Percentiles rank a stretch among this genome's conserved stretches.
These are phyloP conservation scores for Ceyx margarethae DNA, from an alignment of 2,113 vertebrate species.

Conservation along the genomic window DNA sequence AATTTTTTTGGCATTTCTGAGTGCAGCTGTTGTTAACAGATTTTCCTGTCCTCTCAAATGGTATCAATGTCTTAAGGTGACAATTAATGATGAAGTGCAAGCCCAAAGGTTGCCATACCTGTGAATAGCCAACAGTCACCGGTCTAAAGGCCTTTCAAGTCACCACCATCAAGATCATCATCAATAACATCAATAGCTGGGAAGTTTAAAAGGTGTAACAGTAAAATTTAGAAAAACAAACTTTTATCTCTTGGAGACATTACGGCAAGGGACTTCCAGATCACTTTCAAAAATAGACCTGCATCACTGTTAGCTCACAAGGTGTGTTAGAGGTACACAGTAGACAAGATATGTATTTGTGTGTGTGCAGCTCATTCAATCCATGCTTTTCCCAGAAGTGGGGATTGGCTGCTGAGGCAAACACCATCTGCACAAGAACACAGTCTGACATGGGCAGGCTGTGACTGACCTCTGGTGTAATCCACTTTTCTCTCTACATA, in stretches of 20 bases:
- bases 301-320: neutral
- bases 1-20: neutral
- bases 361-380: neutral
- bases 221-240: neutral
- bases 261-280: neutral
- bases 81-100: constrained; percentile 71
- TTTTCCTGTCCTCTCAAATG: constrained; percentile 68
- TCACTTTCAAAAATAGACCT: neutral
- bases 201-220: neutral
- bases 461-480: neutral
- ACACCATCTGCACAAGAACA: neutral
- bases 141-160: constrained; percentile 75
- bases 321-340: neutral
- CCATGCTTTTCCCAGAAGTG: neutral
- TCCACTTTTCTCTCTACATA: neutral
- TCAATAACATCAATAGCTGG: constrained; percentile 68
- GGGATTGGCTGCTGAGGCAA: neutral
- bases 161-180: constrained; percentile 53
- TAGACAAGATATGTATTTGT: neutral
- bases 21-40: neutral
- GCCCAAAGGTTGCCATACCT: constrained; percentile 65
- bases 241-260: neutral
- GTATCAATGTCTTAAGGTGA: constrained; percentile 64
- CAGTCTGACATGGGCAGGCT: neutral
- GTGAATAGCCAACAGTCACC: constrained; percentile 79